Conservation (phyloP, 2,888 invertebrate species). For the Andrena minutula region DNA sequence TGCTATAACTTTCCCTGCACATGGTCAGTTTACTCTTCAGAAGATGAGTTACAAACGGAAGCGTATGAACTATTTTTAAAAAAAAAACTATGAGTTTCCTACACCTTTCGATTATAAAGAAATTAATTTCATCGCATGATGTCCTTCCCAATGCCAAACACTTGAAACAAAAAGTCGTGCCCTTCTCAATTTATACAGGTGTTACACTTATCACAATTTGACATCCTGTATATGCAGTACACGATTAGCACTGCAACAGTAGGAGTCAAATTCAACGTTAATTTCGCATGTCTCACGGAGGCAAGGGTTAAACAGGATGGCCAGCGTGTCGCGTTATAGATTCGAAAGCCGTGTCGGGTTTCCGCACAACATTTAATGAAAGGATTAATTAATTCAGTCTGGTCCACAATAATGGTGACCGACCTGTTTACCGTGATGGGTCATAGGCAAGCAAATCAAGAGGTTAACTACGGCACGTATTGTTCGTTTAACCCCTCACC, state of each 20-base stretch:
- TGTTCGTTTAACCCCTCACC: conserved; percentile 51
- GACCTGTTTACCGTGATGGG: conserved; percentile 62
- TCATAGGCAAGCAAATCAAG: conserved; percentile 62
- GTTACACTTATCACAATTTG: too few species aligned
- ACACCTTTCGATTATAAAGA: too few species aligned
- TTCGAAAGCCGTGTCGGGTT: conserved; percentile 13
- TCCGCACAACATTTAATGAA: conserved; percentile 51
- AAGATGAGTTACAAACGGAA: too few species aligned
- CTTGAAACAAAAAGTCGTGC: too few species aligned
- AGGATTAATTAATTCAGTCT: conserved; percentile 62
- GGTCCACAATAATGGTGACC: conserved; percentile 37
- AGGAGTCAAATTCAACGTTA: not conserved
- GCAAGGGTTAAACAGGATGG: conserved; percentile 3
- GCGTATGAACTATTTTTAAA: too few species aligned
- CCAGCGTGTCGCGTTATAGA: conserved; percentile 23
- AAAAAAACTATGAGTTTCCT: too few species aligned
- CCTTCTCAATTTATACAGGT: too few species aligned
- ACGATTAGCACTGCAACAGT: not conserved
- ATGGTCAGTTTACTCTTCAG: too few species aligned
- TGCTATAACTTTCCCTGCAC: too few species aligned
- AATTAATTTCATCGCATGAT: too few species aligned
- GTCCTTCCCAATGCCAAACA: too few species aligned
- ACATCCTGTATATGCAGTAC: not conserved
- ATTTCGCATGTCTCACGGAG: not conserved
- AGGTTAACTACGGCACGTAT: conserved; percentile 56